phyloP scores from a whole-genome alignment of 2,113 vertebrate species.

The Melozone crissalis region DNA sequence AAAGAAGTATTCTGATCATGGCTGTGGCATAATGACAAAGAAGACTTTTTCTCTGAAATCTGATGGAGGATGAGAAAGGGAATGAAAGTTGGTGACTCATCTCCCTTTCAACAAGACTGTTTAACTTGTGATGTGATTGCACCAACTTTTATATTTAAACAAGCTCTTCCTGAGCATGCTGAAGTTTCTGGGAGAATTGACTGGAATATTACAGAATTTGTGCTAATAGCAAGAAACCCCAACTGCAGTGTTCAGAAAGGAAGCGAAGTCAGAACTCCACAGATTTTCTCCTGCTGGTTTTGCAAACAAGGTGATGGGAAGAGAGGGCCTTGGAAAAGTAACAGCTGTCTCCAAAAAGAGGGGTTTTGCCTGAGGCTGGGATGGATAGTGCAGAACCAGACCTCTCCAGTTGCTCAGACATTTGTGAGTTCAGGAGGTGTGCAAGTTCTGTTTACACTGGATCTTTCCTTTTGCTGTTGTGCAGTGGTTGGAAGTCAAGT shows the following conservation, averaged over 20 bases:
- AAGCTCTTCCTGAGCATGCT: background rate
- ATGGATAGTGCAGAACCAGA: background rate
- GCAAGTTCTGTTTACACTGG: background rate
- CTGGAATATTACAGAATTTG: background rate
- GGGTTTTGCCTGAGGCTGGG: accelerated
- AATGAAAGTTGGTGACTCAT: background rate
- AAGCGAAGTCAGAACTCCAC: background rate
- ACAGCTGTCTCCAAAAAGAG: background rate
- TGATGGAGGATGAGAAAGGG: background rate
- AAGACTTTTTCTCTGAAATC: background rate
- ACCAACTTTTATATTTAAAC: background rate
- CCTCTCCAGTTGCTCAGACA: background rate
- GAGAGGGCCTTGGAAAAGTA: background rate
- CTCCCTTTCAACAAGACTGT: background rate
- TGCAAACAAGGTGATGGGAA: background rate
- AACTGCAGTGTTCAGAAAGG: background rate
- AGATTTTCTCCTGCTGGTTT: background rate
- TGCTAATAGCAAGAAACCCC: background rate
- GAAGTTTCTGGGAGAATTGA: background rate
- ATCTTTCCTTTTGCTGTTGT: background rate
- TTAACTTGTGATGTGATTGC: background rate
- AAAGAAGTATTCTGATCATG: background rate
- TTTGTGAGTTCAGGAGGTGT: background rate
- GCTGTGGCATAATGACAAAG: background rate
- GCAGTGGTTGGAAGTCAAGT: background rate